Evolutionary conservation across 2,113 vertebrate species (phyloP), one percentile per base, ranked within the genome.

Genomic region (Platysternon megacephalum): DNA sequence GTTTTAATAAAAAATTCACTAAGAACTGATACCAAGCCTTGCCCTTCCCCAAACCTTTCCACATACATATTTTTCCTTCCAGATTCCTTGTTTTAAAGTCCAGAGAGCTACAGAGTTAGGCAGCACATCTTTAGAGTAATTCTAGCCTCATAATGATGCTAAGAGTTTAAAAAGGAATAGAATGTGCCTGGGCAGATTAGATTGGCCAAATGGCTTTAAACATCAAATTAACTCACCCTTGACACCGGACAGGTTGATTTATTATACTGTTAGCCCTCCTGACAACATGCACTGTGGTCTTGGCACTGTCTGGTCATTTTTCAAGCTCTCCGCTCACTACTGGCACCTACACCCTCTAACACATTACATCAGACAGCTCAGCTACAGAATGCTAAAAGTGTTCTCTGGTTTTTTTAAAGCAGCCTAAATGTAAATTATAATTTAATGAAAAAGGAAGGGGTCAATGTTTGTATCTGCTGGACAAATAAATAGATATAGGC

Each of bases 191-290:
- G 92, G 85, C 96, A 90, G 94, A 97, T 96, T 82, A 95, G 90
- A 95, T 94, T 95, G 93, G 94, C 91, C 95, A 93, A 91, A 96
- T 46, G 80, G 83, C 91, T 93, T 86, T 94, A 91, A 95, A 83
- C 95, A 89, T 96, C 83, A 17, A 88, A 94, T 32, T n/a, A 42
- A 72, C 76, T 94, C 97, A 98, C 97, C 97, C 95, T 87, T 97
- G 97, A 96, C 95, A 88, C 5, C n/a, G 95, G 96, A 86, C 93
- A 97, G 96, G 97, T 96, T 98, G 98, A 98, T 98, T 97, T 98
- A 98, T 98, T 94, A 96, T 87, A 97, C 97, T 90, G 93, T 97
- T 76, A 87, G 94, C 11, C 4, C 84, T 72, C 95, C 93, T 96
- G 97, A 97, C 95, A 98, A 91, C 82, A 49, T 10, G 49, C 90